Base-by-base conservation (phyloP, 92 coral and sea anemone genomes). In the Zoanthus gigantus region DNA sequence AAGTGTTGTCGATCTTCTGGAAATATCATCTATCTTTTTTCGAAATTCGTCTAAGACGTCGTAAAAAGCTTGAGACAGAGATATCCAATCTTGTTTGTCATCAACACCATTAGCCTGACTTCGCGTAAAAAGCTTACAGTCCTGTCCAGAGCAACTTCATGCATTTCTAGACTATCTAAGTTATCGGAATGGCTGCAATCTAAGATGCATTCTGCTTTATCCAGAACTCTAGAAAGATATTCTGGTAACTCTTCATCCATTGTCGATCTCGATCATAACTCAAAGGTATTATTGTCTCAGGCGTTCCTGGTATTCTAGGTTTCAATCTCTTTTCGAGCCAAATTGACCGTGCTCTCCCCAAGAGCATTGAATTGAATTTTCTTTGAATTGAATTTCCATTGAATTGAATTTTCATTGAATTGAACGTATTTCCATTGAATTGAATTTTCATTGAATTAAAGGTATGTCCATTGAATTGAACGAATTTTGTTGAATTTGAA, bases 111-210 rank as follows among this genome's bases (percentile, higher is more conserved):
- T 37, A 1, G 42, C 2, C 42, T 37, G 0, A 37, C 42, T 37
- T 37, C 42, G 42, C 42, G 42, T 37, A 37, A 37, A 37, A 37
- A 37, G 42, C 42, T 37, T 37, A 87, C 77, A 42, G 78, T 68
- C 79, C 76, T 78, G 68, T 88, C 90, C 54, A 88, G 58, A 46
- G 79, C 90, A 87, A 78, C 77, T 63, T 76, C 72, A 77, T 87
- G 90, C 76, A 63, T 65, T 63, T 77, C 86, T 50, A 87, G 34
- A 45, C 52, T 78, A 73, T 67, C 60, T 57, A 78, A 50, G 82
- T 87, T 72, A 57, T n/a, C 86, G 60, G 54, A 31, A 81, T 81
- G 86, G 72, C 65, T 81, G 74, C 71, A 81, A 63, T 81, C 86
- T 69, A 69, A 69, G 74, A 69, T 69, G 74, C 77, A 72, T 72